These are phyloP conservation scores for Homarus americanus DNA, from an alignment of 1,140 invertebrate species.

Conservation along the genomic window DNA sequence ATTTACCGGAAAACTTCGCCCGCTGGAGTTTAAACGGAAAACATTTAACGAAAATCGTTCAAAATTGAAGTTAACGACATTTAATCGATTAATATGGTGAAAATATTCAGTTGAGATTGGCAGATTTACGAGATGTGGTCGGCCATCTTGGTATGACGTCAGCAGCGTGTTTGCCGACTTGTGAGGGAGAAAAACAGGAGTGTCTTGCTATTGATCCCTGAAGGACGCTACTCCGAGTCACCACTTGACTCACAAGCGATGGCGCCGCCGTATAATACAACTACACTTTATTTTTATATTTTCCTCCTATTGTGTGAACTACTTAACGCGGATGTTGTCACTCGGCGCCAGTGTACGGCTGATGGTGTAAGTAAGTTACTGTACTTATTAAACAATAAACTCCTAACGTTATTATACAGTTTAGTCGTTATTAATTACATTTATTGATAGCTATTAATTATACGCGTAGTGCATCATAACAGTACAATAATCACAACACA, in stretches of 20 bases:
- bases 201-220: conserved; percentile 71
- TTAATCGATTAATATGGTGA: background rate
- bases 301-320: background rate
- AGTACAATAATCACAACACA: too few species aligned
- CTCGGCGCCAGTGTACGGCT: too few species aligned
- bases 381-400: too few species aligned
- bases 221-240: conserved; percentile 51
- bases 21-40: background rate
- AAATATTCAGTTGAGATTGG: background rate
- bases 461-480: too few species aligned
- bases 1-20: background rate
- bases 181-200: conserved; percentile 68
- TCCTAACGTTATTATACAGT: too few species aligned
- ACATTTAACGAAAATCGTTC: background rate
- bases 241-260: conserved; percentile 25
- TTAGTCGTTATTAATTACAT: too few species aligned
- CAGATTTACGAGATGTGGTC: conserved; percentile 39
- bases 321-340: too few species aligned
- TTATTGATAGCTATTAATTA: too few species aligned
- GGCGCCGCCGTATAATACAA: background rate
- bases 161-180: conserved; percentile 67
- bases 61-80: too few species aligned
- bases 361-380: too few species aligned
- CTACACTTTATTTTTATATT: background rate
- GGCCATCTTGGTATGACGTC: conserved; percentile 62